Evolutionary conservation across 2,888 invertebrate species (phyloP).

Genomic region (Neoitamus cyanurus): DNA sequence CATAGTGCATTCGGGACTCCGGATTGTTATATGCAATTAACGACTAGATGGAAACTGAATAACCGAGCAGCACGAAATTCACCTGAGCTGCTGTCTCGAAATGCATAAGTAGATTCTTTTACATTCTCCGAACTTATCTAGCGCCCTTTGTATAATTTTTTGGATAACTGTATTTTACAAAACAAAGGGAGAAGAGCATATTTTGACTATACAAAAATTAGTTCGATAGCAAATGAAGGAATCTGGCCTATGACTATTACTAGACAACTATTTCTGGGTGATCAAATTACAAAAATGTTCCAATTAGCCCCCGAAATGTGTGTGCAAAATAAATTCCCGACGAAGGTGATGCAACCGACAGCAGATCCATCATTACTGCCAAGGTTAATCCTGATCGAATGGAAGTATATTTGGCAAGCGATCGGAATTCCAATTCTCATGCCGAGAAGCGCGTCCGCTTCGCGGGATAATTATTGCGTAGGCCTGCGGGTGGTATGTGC

Average conservation of each 20-base stretch:
- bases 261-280: background rate
- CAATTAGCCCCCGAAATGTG: background rate
- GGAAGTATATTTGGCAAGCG: constrained; percentile 22
- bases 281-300: background rate
- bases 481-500: constrained; percentile 12
- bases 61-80: too few relatives aligned
- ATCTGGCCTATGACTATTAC: background rate
- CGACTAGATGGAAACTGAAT: too few relatives aligned
- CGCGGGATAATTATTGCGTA: constrained; percentile 5
- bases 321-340: background rate
- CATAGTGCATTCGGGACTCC: too few relatives aligned
- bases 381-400: background rate
- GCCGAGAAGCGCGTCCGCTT: background rate
- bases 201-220: too few relatives aligned
- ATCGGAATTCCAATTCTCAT: background rate
- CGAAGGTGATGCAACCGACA: background rate
- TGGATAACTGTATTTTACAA: too few relatives aligned
- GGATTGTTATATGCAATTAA: too few relatives aligned
- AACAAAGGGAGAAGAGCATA: too few relatives aligned
- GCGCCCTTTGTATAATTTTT: too few relatives aligned
- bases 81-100: too few relatives aligned
- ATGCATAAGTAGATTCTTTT: too few relatives aligned
- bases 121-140: too few relatives aligned
- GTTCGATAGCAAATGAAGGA: background rate
- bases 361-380: background rate